Conservation (phyloP, 2,797 vertebrate genomes). For the Rhyacichthys aspro region DNA sequence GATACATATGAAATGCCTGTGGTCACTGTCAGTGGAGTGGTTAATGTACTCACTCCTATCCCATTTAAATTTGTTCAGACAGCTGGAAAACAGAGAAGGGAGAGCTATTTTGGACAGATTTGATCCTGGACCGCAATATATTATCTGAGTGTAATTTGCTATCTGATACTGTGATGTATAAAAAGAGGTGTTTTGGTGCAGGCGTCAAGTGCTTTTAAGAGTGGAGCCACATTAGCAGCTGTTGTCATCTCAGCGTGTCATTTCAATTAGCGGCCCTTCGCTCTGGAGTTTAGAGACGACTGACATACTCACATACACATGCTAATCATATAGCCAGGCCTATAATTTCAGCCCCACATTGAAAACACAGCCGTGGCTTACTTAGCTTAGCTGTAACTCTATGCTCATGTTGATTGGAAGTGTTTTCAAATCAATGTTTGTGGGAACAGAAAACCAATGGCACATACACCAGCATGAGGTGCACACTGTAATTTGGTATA, state of each 20-base stretch:
- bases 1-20: conserved; percentile 43
- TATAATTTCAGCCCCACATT: conserved; percentile 70
- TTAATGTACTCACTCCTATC: conserved; percentile 24
- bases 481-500: conserved; percentile 73
- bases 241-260: conserved; percentile 56
- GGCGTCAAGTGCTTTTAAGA: neutral
- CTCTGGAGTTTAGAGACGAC: conserved; percentile 36
- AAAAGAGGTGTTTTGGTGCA: no score
- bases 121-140: conserved; percentile 5
- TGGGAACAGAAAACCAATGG: conserved; percentile 50
- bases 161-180: neutral
- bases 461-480: conserved; percentile 33
- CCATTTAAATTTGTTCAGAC: conserved; percentile 32
- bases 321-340: conserved; percentile 58
- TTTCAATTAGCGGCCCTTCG: conserved; percentile 60
- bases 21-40: conserved; percentile 23
- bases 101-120: conserved; percentile 15
- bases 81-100: conserved; percentile 25
- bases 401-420: conserved; percentile 64
- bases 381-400: conserved; percentile 51
- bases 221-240: conserved; percentile 25
- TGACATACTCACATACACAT: conserved; percentile 58
- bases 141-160: conserved; percentile 23
- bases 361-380: conserved; percentile 53
- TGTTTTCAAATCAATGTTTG: conserved; percentile 66